Evolutionary conservation across 2,113 vertebrate species (phyloP).

Genomic region (Mesoclemmys tuberculata): DNA sequence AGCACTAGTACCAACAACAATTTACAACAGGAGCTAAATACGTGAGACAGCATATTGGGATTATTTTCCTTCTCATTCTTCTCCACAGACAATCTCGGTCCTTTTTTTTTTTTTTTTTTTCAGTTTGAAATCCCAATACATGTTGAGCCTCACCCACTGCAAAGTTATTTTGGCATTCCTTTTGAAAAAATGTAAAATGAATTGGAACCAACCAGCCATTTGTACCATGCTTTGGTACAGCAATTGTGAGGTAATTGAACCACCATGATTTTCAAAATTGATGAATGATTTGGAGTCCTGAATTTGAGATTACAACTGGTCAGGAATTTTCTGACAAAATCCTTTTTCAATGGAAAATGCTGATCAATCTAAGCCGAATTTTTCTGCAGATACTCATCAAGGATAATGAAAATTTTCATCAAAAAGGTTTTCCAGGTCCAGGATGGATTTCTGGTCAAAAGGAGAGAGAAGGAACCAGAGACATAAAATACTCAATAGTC

Average conservation of each 20-base stretch:
- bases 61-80: neutral
- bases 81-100: neutral
- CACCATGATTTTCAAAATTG: neutral
- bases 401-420: neutral
- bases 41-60: neutral
- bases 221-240: neutral
- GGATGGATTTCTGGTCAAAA: neutral
- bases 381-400: neutral
- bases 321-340: neutral
- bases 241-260: neutral
- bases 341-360: neutral
- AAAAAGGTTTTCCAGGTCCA: neutral
- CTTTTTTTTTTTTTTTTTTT: neutral
- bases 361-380: neutral
- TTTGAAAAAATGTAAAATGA: neutral
- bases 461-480: no score
- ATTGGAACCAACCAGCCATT: neutral
- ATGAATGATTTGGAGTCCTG: neutral
- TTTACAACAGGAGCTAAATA: neutral
- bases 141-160: neutral
- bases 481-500: neutral
- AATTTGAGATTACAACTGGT: neutral
- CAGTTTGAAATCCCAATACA: neutral
- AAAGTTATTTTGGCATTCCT: neutral
- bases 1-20: neutral